Conservation (phyloP, 2,797 vertebrate species). For the Neosalanx taihuensis region DNA sequence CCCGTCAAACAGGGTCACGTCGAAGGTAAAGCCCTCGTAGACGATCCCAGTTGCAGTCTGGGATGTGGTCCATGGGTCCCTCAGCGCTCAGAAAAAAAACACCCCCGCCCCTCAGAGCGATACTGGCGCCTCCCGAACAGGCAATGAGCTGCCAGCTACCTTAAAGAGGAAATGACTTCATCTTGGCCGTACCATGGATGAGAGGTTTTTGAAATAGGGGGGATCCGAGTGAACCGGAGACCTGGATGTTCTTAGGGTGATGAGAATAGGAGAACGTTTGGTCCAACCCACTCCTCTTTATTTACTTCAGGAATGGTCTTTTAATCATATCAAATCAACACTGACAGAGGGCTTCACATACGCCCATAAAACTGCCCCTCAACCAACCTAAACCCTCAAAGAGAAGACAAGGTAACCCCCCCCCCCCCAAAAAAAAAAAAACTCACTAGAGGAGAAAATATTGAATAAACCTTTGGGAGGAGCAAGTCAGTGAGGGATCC, state of each 20-base stretch:
- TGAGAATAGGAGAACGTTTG: slow-evolving; percentile 11
- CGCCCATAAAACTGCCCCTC: no score
- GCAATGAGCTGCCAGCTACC: slow-evolving; percentile 41
- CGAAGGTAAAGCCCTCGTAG: background rate
- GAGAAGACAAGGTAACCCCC: no score
- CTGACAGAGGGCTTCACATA: no score
- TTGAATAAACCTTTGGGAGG: no score
- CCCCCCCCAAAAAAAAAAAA: no score
- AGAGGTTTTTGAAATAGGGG: slow-evolving; percentile 26
- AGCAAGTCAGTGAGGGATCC: no score
- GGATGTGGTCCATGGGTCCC: background rate
- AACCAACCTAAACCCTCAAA: no score
- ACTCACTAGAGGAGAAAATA: no score
- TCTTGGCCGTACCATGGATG: slow-evolving; percentile 33
- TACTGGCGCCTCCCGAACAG: slow-evolving; percentile 25
- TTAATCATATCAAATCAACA: no score
- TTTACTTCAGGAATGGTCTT: background rate
- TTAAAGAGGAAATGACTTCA: slow-evolving; percentile 42
- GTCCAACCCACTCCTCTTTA: background rate
- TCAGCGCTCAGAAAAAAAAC: slow-evolving; percentile 4
- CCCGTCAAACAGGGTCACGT: background rate
- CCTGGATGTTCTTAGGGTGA: slow-evolving; percentile 19
- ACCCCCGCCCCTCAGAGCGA: slow-evolving; percentile 16
- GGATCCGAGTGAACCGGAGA: slow-evolving; percentile 37
- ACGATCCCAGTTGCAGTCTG: background rate